Conservation (phyloP, 1,140 invertebrate species). For the Notospermus geniculatus region DNA sequence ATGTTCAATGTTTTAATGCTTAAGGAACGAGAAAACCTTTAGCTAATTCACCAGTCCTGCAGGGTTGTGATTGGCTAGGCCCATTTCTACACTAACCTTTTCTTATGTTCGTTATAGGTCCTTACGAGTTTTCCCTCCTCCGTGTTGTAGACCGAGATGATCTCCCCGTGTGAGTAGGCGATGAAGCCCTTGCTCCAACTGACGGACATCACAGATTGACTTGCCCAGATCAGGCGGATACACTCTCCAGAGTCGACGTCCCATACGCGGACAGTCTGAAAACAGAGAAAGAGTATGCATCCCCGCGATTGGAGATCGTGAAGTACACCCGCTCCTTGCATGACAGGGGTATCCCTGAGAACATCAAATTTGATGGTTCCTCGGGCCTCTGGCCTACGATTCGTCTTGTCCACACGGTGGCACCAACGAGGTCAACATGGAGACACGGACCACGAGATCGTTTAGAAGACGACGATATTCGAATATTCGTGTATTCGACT, state of each 20-base stretch:
- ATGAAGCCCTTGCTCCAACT: constrained; percentile 42
- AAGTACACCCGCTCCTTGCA: too few species aligned
- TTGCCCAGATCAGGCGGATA: constrained; percentile 35
- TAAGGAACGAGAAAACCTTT: not conserved
- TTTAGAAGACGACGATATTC: too few species aligned
- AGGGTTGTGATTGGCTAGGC: too few species aligned
- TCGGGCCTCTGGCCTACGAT: too few species aligned
- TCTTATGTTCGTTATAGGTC: constrained; percentile 37
- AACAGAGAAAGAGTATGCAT: not conserved
- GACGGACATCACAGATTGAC: constrained; percentile 40
- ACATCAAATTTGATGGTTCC: too few species aligned
- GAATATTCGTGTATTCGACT: not conserved
- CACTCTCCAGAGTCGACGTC: constrained; percentile 26
- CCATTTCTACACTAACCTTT: constrained; percentile 38
- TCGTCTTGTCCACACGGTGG: too few species aligned
- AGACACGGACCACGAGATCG: too few species aligned
- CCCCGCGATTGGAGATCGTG: too few species aligned
- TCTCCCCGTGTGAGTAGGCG: constrained; percentile 37
- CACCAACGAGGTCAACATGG: too few species aligned
- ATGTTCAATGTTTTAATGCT: not conserved
- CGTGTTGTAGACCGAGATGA: constrained; percentile 37
- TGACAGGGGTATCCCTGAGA: not conserved
- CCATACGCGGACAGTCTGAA: constrained; percentile 39
- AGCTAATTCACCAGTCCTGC: not conserved
- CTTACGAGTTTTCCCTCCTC: constrained; percentile 31